A percentile compares a stretch with the other conserved stretches of the same genome.
phyloP scores from a whole-genome alignment of 2,888 invertebrate species.

The Epistrophe grossulariae region DNA sequence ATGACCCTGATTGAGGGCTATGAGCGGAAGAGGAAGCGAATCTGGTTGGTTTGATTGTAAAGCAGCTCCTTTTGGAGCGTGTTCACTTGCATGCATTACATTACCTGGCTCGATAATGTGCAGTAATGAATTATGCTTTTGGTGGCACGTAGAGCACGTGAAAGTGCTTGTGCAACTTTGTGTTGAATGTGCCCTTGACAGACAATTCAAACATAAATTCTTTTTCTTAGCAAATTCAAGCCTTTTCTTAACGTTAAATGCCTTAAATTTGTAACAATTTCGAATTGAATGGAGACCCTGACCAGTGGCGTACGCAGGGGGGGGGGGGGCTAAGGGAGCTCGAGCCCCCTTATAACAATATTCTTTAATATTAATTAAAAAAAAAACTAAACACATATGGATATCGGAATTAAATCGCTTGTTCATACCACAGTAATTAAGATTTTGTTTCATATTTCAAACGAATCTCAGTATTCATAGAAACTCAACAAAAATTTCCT shows the following conservation, averaged over 20 bases:
- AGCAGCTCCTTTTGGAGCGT: neutral
- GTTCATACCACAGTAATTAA: too few relatives aligned
- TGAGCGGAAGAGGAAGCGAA: neutral
- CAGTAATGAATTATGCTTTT: conserved; percentile 35
- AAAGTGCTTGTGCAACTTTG: conserved; percentile 17
- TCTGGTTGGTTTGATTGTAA: neutral
- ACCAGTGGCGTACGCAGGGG: too few relatives aligned
- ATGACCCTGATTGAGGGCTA: neutral
- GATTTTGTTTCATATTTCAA: too few relatives aligned
- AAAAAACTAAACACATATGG: too few relatives aligned
- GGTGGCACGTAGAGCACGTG: neutral
- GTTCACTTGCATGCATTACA: conserved; percentile 5
- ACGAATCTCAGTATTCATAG: too few relatives aligned
- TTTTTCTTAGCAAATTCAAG: neutral
- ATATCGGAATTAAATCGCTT: too few relatives aligned
- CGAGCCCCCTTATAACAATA: too few relatives aligned
- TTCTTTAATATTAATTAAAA: too few relatives aligned
- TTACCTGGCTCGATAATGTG: conserved; percentile 6
- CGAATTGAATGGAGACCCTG: conserved; percentile 32
- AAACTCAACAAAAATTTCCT: too few relatives aligned
- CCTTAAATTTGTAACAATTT: neutral
- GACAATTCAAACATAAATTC: conserved; percentile 3
- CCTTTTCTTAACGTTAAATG: neutral
- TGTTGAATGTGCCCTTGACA: conserved; percentile 27
- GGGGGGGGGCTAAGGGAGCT: too few relatives aligned